Percentiles rank a stretch among this genome's conserved stretches.
phyloP scores from a whole-genome alignment of 64 coral and sea anemone species.

The Dendrophyllia cribrosa region DNA sequence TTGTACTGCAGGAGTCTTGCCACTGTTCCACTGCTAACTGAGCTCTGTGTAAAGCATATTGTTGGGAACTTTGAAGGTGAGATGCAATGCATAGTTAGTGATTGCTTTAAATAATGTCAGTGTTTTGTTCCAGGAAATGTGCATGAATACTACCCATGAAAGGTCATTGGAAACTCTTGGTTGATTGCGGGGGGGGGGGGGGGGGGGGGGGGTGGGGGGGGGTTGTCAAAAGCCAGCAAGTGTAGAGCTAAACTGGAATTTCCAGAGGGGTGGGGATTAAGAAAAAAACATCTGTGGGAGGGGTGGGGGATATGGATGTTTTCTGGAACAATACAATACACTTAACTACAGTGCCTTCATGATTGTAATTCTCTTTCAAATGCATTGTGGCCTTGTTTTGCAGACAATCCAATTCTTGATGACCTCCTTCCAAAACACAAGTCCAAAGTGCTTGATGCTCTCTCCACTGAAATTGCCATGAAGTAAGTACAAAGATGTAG shows the following conservation, averaged over 20 bases:
- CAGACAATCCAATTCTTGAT: conserved; percentile 95
- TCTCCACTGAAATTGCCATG: conserved; percentile 96
- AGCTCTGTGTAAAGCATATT: conserved; percentile 96
- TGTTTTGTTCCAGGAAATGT: too few species aligned
- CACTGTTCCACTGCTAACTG: conserved; percentile 97
- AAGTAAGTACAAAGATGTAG: conserved; percentile 76
- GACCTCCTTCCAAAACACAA: conserved; percentile 97
- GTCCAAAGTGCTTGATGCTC: conserved; percentile 90
- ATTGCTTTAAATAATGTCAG: background rate
- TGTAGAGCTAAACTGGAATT: too few species aligned
- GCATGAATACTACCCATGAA: too few species aligned
- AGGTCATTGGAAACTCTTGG: too few species aligned
- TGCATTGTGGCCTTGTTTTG: background rate
- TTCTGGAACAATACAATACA: background rate
- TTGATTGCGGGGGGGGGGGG: too few species aligned
- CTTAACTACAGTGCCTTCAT: background rate
- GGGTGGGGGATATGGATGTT: too few species aligned
- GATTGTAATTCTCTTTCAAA: background rate
- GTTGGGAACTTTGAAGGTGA: conserved; percentile 92
- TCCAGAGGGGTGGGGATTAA: too few species aligned
- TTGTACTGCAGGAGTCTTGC: conserved; percentile 82
- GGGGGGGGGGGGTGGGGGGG: too few species aligned
- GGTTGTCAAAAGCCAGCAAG: too few species aligned
- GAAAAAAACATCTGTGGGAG: too few species aligned
- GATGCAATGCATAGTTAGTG: background rate